Evolutionary conservation across 1,140 invertebrate genomes (phyloP), one percentile per base, ranked within the genome.

Genomic region (Atta cephalotes): DNA sequence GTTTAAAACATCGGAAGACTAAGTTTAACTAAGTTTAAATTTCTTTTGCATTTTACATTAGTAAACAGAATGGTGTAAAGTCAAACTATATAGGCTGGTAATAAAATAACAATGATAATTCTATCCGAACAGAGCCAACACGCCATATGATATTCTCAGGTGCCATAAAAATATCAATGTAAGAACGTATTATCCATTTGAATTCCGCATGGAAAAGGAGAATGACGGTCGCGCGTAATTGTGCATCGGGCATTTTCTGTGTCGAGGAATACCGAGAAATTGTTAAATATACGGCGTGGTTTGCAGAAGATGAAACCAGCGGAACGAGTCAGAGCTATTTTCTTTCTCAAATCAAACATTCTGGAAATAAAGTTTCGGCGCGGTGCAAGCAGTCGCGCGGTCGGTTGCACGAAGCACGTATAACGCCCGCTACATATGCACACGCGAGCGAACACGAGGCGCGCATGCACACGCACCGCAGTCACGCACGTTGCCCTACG

Each of bases 331-430:
- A 88, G 91, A 91, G 92, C 92, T 93, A 93, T 94, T 94, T 60
- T 93, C 92, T 94, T 93, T 93, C 94, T 92, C 91, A 93, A 94
- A 94, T 94, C 93, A 94, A 95, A 95, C 94, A 94, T 93, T 95
- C 94, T 94, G 92, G 93, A 95, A 95, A 95, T 95, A 95, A 95
- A 94, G 92, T 93, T 94, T 91, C 92, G 85, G 87, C 87, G 87
- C 90, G 84, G 78, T 89, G 89, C 68, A 74, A 71, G 51, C 60
- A 79, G 56, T 16, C 56, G 72, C 70, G 65, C 65, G 65, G 79
- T 31, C 56, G 63, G 56, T 25, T 68, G 78, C 60, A 85, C 71
- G 28, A 58, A 51, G 53, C 82, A 86, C 82, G 7, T 60, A 53
- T 39, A 39, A 39, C 82, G 39, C 82, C 28, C 89, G 87, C 85